Percentiles rank a stretch among this genome's conserved stretches.
Evolutionary conservation across 2,797 vertebrate species (phyloP).

Genomic region (Rhinoraja longicauda): DNA sequence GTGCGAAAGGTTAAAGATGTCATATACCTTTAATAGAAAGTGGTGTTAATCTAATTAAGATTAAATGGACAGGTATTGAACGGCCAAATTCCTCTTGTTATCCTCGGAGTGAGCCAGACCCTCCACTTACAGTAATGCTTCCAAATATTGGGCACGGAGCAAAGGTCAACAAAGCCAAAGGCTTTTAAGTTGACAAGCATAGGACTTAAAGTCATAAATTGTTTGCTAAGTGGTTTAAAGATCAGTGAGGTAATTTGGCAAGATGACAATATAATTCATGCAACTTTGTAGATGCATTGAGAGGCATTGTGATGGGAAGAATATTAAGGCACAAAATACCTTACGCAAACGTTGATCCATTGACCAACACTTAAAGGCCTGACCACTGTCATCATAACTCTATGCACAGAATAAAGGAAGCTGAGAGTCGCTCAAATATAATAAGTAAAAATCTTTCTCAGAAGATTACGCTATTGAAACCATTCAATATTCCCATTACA

Average conservation of each 20-base stretch:
- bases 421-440: not conserved
- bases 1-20: not conserved
- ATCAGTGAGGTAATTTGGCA: not conserved
- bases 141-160: not conserved
- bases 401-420: not conserved
- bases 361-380: not conserved
- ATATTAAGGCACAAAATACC: not conserved
- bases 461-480: not conserved
- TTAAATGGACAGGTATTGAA: slow-evolving; percentile 42
- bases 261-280: not conserved
- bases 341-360: not conserved
- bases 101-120: slow-evolving; percentile 34
- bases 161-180: not conserved
- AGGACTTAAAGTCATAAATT: slow-evolving; percentile 24
- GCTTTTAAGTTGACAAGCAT: not conserved
- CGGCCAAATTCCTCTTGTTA: slow-evolving; percentile 37
- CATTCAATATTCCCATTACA: not conserved
- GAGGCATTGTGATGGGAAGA: not conserved
- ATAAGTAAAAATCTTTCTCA: not conserved
- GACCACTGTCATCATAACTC: not conserved
- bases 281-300: not conserved
- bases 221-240: slow-evolving; percentile 6
- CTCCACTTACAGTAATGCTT: slow-evolving; percentile 39
- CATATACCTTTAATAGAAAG: slow-evolving; percentile 40
- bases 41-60: slow-evolving; percentile 43